Evolutionary conservation across 1,140 invertebrate species (phyloP), one percentile per base, ranked within the genome.

Genomic region (Drosophila equinoxialis): DNA sequence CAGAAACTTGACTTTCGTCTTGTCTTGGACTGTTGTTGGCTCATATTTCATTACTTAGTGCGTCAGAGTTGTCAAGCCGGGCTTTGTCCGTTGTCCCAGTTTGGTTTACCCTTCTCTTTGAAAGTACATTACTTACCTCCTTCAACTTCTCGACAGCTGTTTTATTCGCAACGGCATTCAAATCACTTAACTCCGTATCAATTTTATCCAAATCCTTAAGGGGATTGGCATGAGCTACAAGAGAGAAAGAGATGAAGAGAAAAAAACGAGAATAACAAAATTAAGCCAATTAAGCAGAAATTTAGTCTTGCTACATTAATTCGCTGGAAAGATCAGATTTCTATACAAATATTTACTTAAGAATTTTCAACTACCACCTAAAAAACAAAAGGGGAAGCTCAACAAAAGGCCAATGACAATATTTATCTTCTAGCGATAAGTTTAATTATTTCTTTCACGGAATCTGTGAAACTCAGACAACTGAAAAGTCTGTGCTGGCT

Each of bases 101-200:
- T 59, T 37, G 35, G 17, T 23, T 30, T 81, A 78, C 78, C 23
- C 54, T 33, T 42, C 26, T 45, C 30, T 26, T 42, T 65, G 17
- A 51, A n/a, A 58, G 48, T 66, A 62, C 61, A 37, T 35, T 3
- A 20, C 35, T 42, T 45, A 35, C n/a, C 20, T 64, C 68, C 58
- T 84, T 87, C 70, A 89, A 84, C 84, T 80, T 58, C 42, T 89
- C 70, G 79, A 87, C 83, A 83, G 80, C 69, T 77, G 83, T 87
- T 72, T 87, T 74, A 77, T 89, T 87, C 74, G 65, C 74, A 80
- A 74, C 65, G 30, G 30, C 81, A 37, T 41, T 63, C 54, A 69
- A 60, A 67, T 83, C 76, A 71, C 79, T 86, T 69, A 73, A 57
- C 62, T 69, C 65, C n/a, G 70, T 64, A 33, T 70, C 65, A 23